Evolutionary conservation across 2,888 invertebrate genomes (phyloP).

Genomic region (Chalcosyrphus nemorum): DNA sequence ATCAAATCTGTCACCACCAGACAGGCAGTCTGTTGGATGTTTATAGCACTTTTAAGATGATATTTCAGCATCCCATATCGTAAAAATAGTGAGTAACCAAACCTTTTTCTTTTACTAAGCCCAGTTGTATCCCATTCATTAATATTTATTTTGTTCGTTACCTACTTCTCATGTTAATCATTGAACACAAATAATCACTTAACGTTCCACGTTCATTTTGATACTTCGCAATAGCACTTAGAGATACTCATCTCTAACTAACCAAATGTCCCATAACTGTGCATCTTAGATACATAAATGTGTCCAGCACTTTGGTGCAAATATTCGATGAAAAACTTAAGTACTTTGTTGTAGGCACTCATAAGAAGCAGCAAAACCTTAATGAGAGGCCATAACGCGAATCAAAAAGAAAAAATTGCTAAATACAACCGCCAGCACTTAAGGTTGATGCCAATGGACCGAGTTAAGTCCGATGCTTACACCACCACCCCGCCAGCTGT

Average conservation of each 20-base stretch:
- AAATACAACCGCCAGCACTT: conserved; percentile 47
- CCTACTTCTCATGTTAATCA: conserved; percentile 37
- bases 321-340: conserved; percentile 1
- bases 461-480: neutral
- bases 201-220: neutral
- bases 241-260: conserved; percentile 19
- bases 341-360: conserved; percentile 20
- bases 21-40: too few species aligned
- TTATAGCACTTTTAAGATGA: too few species aligned
- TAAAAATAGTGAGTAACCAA: too few species aligned
- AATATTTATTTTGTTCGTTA: neutral
- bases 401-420: conserved; percentile 22
- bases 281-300: conserved; percentile 15
- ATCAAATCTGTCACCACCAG: too few species aligned
- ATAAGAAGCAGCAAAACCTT: conserved; percentile 39
- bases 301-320: conserved; percentile 21
- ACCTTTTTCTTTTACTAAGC: too few species aligned
- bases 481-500: conserved; percentile 1
- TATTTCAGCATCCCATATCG: too few species aligned
- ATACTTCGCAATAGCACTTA: neutral
- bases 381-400: conserved; percentile 36
- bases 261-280: conserved; percentile 10
- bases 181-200: conserved; percentile 13
- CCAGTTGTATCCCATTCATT: neutral
- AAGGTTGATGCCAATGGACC: conserved; percentile 50